These are phyloP conservation scores for Parnassius smintheus DNA, from an alignment of 2,888 invertebrate species.

Conservation along the genomic window DNA sequence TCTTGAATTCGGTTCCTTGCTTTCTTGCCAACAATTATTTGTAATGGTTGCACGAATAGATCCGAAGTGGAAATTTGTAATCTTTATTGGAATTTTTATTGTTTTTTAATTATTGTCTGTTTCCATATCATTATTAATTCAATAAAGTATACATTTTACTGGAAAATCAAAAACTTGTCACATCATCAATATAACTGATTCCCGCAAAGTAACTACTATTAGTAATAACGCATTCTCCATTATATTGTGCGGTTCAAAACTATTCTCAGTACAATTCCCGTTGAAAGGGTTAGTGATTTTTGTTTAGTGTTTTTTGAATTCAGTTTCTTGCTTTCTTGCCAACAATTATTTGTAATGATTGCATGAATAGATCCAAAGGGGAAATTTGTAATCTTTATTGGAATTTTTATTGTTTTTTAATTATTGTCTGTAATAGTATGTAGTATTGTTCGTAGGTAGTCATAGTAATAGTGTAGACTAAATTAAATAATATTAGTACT, in stretches of 20 bases:
- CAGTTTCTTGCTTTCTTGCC: slow-evolving; percentile 16
- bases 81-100: no score
- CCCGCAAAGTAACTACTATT: no score
- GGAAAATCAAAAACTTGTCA: no score
- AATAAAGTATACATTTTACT: no score
- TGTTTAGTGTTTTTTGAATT: slow-evolving; percentile 26
- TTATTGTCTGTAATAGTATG: no score
- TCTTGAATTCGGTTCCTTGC: slow-evolving; percentile 24
- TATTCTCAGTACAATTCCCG: slow-evolving; percentile 24
- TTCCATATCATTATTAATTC: no score
- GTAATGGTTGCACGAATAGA: slow-evolving; percentile 21
- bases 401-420: no score
- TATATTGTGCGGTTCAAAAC: slow-evolving; percentile 27
- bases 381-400: slow-evolving; percentile 3
- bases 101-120: no score
- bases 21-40: slow-evolving; percentile 23
- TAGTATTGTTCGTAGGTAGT: no score
- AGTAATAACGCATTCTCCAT: slow-evolving; percentile 23
- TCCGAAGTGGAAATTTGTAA: slow-evolving; percentile 4
- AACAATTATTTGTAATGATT: slow-evolving; percentile 20
- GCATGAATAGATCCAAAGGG: slow-evolving; percentile 9
- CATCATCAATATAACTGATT: no score
- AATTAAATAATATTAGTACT: no score
- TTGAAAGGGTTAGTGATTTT: slow-evolving; percentile 23
- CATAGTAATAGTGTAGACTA: no score